phyloP scores from a whole-genome alignment of 1,140 invertebrate species.

The Drosophila elegans region DNA sequence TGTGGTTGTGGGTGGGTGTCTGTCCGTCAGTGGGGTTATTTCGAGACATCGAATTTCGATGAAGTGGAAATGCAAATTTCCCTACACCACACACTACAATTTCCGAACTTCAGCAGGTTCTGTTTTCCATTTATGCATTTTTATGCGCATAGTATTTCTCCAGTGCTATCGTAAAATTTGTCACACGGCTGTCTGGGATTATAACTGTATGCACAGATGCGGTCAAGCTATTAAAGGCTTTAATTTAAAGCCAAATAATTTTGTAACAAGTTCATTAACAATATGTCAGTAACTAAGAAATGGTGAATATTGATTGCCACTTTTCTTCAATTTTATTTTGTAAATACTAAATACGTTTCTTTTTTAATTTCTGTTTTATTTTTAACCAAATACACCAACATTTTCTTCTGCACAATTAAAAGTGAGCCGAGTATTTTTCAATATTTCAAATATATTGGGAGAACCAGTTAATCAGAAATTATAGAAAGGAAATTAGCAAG shows the following conservation, averaged over 20 bases:
- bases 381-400: too few species aligned
- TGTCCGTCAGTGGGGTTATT: slow-evolving; percentile 44
- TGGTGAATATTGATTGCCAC: too few species aligned
- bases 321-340: too few species aligned
- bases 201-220: neutral
- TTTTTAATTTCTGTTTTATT: too few species aligned
- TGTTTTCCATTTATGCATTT: slow-evolving; percentile 11
- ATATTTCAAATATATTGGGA: too few species aligned
- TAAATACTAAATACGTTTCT: too few species aligned
- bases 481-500: too few species aligned
- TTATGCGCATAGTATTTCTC: slow-evolving; percentile 4
- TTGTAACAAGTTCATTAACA: neutral
- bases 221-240: neutral
- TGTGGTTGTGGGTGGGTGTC: slow-evolving; percentile 15
- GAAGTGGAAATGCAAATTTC: slow-evolving; percentile 56
- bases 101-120: slow-evolving; percentile 12
- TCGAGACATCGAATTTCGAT: slow-evolving; percentile 39
- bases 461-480: too few species aligned
- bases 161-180: slow-evolving; percentile 33
- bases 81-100: slow-evolving; percentile 8
- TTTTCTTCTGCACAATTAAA: too few species aligned
- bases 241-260: neutral
- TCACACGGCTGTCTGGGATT: slow-evolving; percentile 33
- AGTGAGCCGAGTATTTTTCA: too few species aligned
- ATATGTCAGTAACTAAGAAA: too few species aligned